Base-by-base conservation (phyloP, 2,113 vertebrate species). In the Isichthys henryi region DNA sequence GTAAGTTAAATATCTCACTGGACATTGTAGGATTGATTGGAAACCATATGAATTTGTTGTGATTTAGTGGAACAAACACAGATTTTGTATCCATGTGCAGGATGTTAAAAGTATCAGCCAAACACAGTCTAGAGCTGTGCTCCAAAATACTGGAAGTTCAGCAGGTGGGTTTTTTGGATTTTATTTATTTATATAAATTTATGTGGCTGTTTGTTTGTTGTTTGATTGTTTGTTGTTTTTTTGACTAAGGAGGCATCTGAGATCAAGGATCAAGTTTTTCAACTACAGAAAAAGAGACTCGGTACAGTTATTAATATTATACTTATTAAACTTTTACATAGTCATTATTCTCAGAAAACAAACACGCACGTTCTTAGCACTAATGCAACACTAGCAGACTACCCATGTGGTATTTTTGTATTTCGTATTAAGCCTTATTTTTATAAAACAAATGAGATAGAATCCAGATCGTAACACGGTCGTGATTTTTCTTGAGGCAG, bases 251-350 rank as follows among this genome's bases (percentile, higher is more conserved):
- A 96, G 90, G 93, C 93, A 5, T 93, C 91, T 92, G 83, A 90
- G 88, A 92, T 96, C 90, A 93, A 96, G 91, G 94, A 94, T 88
- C 94, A 95, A 90, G 94, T 96, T 89, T 94, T 92, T 90, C 86
- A 46, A 19, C 21, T 88, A 39, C 86, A 66, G 56, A 88, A 62
- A 88, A 31, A 88, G 86, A 88, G 86, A 23, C 86, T 66, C 5
- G 86, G 86, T 88, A 88, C 56, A 66, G 39, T 88, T 23, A 27
- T 56, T 35, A 9, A 35, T 8, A 39, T 87, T 87, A 7, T 87
- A 19, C 17, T 87, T 48, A 49, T 46, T 31, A 39, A 7, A 56
- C n/a, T 10, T 87, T 19, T 56, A 19, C 1, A 35, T 8, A 87
- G 85, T 13, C 85, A 52, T 19, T 13, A 86, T 23, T 85, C 43